phyloP scores from a whole-genome alignment of 1,140 invertebrate genomes.

The Aphidius ervi region DNA sequence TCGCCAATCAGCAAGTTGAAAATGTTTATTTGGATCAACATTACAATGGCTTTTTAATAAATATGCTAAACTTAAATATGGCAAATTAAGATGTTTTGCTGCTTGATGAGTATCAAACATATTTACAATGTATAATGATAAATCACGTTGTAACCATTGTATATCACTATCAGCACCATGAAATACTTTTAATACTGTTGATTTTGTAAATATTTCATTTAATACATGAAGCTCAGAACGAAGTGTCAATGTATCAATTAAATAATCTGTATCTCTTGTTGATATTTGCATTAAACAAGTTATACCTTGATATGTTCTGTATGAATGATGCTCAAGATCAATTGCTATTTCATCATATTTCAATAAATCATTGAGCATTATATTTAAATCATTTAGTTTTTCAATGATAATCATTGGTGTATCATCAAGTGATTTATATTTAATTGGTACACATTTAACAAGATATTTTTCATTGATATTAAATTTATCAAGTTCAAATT shows the following conservation, averaged over 20 bases:
- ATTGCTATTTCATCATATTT: conserved; percentile 72
- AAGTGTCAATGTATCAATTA: conserved; percentile 84
- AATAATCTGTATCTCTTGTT: conserved; percentile 78
- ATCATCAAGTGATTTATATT: conserved; percentile 57
- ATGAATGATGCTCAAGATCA: conserved; percentile 88
- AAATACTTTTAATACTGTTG: conserved; percentile 89
- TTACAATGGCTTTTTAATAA: conserved; percentile 78
- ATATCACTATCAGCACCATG: conserved; percentile 91
- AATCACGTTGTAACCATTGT: conserved; percentile 92
- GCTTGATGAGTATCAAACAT: conserved; percentile 96
- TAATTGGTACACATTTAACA: conserved; percentile 39
- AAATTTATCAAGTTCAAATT: conserved; percentile 77
- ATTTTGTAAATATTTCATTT: conserved; percentile 91
- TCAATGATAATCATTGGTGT: conserved; percentile 69
- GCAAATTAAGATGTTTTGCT: conserved; percentile 69
- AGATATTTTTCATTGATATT: conserved; percentile 55
- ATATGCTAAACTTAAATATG: conserved; percentile 72
- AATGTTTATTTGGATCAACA: conserved; percentile 80
- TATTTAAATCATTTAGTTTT: conserved; percentile 61
- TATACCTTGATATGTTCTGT: conserved; percentile 77
- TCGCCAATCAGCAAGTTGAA: conserved; percentile 95
- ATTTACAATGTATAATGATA: conserved; percentile 92
- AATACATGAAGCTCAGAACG: conserved; percentile 77
- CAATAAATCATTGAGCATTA: conserved; percentile 64
- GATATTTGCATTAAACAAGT: conserved; percentile 96